Base-by-base conservation (phyloP, 92 coral and sea anemone genomes). In the Blastomussa wellsi region DNA sequence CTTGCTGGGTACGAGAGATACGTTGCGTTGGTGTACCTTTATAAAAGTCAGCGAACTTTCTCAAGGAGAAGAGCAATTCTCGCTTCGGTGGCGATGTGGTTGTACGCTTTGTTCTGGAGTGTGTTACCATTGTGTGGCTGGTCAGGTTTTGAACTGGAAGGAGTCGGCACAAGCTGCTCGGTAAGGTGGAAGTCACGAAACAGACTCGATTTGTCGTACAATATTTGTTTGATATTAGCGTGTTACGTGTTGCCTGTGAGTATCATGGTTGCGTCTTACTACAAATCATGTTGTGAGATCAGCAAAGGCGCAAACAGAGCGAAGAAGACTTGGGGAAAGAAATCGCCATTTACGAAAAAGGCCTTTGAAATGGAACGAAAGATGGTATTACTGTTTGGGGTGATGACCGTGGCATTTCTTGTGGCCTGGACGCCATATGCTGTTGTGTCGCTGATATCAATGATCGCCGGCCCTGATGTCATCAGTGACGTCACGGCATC, bases 401-500 rank as follows among this genome's bases (percentile, higher is more conserved):
- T 76, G 20, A 84, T 84, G 88, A 84, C 88, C 48, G 68, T 74
- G 75, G 83, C 82, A 35, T 84, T 59, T 76, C 77, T 84, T 16
- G 82, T 84, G 76, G 88, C 88, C 76, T 84, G 88, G 88, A 84
- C 88, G 24, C 88, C 88, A 32, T 84, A 84, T 57, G 88, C 88
- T 32, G 82, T 84, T 8, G 88, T 84, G 24, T 84, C 88, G 13
- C 35, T 84, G 6, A 77, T 84, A 60, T 62, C 88, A 22, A 76
- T 84, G 79, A 20, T 84, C 72, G 72, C 72, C 13, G 68, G 82
- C 4, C 83, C 82, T 7, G 88, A 77, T 36, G 76, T 66, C 69
- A 84, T 84, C n/a, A 62, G 64, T 44, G 88, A 77, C 29, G 52
- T 76, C 41, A 22, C 72, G 13, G 82, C 83, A 36, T 84, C 88